Conservation (phyloP, 2,797 vertebrate genomes). For the Urophycis tenuis region DNA sequence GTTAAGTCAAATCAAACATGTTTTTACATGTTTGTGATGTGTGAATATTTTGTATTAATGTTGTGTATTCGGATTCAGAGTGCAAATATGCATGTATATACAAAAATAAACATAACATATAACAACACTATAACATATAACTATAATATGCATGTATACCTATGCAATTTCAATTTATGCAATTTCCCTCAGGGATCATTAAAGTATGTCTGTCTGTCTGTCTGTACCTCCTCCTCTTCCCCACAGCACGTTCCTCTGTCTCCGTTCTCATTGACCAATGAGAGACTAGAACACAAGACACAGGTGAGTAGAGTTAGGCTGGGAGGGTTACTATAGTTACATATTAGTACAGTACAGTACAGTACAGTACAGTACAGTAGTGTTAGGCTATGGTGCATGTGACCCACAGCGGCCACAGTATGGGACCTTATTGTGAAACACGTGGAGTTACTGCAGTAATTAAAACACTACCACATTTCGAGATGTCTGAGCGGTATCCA, state of each 20-base stretch:
- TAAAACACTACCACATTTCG: no score
- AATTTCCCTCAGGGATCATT: no score
- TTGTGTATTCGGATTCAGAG: no score
- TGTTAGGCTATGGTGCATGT: background rate
- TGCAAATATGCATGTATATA: background rate
- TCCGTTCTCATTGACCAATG: conserved; percentile 62
- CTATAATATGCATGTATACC: background rate
- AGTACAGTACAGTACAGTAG: background rate
- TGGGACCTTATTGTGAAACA: background rate
- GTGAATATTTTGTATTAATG: background rate
- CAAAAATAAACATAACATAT: background rate
- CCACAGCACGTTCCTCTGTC: conserved; percentile 62
- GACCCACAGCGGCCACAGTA: background rate
- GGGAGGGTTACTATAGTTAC: no score
- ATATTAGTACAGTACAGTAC: background rate
- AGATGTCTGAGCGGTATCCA: background rate
- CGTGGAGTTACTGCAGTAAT: background rate
- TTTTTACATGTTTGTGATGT: background rate
- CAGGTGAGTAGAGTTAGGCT: conserved; percentile 57
- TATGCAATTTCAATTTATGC: no score
- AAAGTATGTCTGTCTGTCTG: no score
- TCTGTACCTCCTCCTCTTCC: background rate
- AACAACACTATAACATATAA: background rate
- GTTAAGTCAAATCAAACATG: background rate
- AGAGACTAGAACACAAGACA: conserved; percentile 64